phyloP scores from a whole-genome alignment of 2,888 invertebrate species.

The Ephialtes manifestator region DNA sequence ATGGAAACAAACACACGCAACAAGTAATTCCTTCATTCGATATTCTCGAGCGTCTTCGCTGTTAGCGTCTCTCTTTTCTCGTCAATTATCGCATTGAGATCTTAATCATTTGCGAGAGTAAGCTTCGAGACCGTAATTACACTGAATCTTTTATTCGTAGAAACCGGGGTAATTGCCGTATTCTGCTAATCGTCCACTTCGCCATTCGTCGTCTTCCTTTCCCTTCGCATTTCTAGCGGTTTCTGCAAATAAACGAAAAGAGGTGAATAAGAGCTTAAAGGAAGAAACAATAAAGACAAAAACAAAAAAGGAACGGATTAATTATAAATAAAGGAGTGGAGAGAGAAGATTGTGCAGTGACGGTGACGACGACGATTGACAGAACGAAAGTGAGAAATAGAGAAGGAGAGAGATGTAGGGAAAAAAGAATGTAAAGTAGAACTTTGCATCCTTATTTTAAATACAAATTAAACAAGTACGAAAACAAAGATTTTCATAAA shows the following conservation, averaged over 20 bases:
- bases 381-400: no score
- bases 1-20: slow-evolving; percentile 33
- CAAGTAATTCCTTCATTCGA: slow-evolving; percentile 66
- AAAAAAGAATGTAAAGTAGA: no score
- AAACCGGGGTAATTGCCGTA: slow-evolving; percentile 55
- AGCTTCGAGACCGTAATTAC: slow-evolving; percentile 54
- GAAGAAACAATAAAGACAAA: background rate
- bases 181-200: slow-evolving; percentile 42
- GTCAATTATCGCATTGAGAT: slow-evolving; percentile 66
- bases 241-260: background rate
- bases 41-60: slow-evolving; percentile 42
- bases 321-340: background rate
- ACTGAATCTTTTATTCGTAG: slow-evolving; percentile 60
- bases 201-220: background rate
- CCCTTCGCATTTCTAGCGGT: background rate
- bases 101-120: slow-evolving; percentile 57
- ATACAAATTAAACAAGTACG: no score
- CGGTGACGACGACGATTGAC: background rate
- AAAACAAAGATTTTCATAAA: no score
- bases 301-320: background rate
- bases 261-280: background rate
- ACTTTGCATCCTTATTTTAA: no score
- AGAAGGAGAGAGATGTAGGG: no score
- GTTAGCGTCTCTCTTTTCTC: slow-evolving; percentile 23
- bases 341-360: background rate